Conservation (phyloP, 2,888 invertebrate genomes). For the Acanthococcus lagerstroemiae region DNA sequence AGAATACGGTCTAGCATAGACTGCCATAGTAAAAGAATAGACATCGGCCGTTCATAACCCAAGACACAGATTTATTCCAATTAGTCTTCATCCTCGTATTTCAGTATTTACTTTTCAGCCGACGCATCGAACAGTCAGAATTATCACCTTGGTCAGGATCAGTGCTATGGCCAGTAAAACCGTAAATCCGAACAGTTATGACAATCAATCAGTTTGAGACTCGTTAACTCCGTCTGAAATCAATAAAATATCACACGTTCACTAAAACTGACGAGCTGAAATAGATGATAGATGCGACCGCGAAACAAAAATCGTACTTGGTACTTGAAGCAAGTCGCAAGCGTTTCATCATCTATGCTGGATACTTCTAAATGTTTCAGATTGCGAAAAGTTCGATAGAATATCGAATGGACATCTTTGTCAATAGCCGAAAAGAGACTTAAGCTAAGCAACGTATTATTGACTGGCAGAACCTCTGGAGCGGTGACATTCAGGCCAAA, state of each 20-base stretch:
- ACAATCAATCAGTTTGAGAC: not conserved
- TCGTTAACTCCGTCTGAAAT: not conserved
- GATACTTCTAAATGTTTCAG: not conserved
- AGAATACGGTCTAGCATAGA: too few relatives aligned
- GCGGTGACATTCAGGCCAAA: not conserved
- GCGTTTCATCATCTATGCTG: not conserved
- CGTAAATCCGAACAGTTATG: not conserved
- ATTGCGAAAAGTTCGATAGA: not conserved
- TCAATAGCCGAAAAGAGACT: not conserved
- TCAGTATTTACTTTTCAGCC: not conserved
- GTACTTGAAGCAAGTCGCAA: not conserved
- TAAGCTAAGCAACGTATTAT: not conserved
- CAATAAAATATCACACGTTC: not conserved
- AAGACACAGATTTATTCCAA: too few relatives aligned
- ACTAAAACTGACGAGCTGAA: too few relatives aligned
- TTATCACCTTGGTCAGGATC: not conserved
- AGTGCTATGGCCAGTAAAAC: not conserved
- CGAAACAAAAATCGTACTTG: not conserved
- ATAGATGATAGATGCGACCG: not conserved
- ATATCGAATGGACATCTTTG: not conserved
- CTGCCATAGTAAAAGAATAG: not conserved
- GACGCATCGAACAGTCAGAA: not conserved
- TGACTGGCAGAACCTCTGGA: not conserved
- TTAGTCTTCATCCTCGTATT: not conserved
- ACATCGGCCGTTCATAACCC: not conserved